Percentiles rank a stretch among this genome's conserved stretches.
phyloP scores from a whole-genome alignment of 2,113 vertebrate species.

The Saiga tatarica region DNA sequence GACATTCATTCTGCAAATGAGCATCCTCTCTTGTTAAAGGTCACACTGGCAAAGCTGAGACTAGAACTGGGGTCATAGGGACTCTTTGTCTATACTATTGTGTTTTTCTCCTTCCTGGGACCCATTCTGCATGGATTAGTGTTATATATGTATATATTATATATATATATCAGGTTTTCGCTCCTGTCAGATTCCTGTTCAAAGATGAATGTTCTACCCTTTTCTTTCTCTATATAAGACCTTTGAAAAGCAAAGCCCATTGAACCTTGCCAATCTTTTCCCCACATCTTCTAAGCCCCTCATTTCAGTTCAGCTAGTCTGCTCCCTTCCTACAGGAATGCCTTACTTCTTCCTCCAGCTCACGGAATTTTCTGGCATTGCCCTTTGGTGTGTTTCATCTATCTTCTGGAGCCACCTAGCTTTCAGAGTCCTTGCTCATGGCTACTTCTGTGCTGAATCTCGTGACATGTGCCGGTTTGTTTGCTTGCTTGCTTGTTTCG shows the following conservation, averaged over 20 bases:
- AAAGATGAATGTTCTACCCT: background rate
- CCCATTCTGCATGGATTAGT: background rate
- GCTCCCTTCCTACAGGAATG: background rate
- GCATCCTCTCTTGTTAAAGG: background rate
- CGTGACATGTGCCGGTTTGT: background rate
- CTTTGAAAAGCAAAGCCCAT: background rate
- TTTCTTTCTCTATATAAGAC: background rate
- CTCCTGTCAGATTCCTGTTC: background rate
- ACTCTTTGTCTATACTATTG: background rate
- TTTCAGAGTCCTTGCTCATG: background rate
- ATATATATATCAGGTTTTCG: background rate
- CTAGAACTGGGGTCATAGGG: background rate
- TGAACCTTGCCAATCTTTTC: background rate
- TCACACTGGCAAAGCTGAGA: background rate
- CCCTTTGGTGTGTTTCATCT: background rate
- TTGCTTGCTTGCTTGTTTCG: background rate
- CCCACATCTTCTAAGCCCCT: background rate
- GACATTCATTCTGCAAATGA: background rate
- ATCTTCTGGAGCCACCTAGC: background rate
- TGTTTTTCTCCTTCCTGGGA: background rate
- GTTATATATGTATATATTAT: background rate
- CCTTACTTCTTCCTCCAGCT: background rate
- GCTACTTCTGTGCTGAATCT: too few species aligned
- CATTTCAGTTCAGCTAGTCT: background rate
- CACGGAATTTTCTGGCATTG: background rate